Percentiles rank a stretch among this genome's conserved stretches.
Conservation (phyloP, 1,140 invertebrate genomes). For the Palaemon carinicauda region DNA sequence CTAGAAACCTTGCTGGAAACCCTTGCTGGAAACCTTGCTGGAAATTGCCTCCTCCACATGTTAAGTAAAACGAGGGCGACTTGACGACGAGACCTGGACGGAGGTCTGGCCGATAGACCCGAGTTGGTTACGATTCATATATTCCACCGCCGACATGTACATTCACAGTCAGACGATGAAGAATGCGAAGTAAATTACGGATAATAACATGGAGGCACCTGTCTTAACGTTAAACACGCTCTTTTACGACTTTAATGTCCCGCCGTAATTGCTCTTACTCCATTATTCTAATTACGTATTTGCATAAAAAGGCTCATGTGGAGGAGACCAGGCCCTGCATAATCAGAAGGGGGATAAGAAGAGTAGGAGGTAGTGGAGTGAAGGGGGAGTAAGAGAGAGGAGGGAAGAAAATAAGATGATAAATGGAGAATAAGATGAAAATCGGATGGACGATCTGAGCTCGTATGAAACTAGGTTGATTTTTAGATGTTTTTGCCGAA, state of each 20-base stretch:
- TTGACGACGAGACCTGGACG: background rate
- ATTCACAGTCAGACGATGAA: background rate
- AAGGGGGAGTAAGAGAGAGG: background rate
- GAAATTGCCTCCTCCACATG: no score
- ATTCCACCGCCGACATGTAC: background rate
- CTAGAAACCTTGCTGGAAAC: no score
- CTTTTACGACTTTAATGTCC: background rate
- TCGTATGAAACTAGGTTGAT: no score
- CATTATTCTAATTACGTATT: slow-evolving; percentile 11
- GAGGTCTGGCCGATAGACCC: background rate
- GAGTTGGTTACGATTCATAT: background rate
- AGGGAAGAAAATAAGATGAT: background rate
- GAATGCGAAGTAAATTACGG: background rate
- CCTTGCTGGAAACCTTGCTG: no score
- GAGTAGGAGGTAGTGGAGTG: background rate
- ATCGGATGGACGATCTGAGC: no score
- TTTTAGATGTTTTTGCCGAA: no score
- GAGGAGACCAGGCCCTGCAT: background rate
- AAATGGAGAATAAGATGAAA: no score
- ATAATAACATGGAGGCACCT: slow-evolving; percentile 5
- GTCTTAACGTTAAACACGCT: background rate
- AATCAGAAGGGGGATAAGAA: background rate
- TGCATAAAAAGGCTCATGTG: background rate
- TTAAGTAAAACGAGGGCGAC: background rate
- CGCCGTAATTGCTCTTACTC: background rate